phyloP scores from a whole-genome alignment of 2,113 vertebrate species.

The Recurvirostra avosetta region DNA sequence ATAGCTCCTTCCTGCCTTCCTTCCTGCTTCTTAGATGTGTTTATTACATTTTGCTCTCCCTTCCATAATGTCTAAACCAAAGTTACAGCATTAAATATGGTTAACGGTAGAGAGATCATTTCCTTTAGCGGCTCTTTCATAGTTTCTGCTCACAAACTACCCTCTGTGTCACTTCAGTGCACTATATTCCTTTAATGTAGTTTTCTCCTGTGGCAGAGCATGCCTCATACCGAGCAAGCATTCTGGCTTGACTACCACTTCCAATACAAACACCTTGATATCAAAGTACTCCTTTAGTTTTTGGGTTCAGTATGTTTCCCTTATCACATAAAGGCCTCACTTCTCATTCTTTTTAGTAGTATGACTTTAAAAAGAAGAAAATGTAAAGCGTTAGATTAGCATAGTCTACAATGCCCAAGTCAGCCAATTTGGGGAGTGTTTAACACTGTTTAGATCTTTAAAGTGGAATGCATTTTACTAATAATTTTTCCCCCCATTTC shows the following conservation, averaged over 20 bases:
- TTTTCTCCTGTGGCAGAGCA: not conserved
- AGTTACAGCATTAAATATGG: not conserved
- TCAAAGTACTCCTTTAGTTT: not conserved
- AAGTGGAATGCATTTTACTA: not conserved
- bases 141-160: not conserved
- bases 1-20: not conserved
- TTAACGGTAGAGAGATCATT: not conserved
- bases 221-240: not conserved
- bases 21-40: not conserved
- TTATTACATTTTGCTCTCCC: not conserved
- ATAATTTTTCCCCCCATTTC: not conserved
- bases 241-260: not conserved
- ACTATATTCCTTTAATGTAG: not conserved
- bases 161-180: not conserved
- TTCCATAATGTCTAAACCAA: fast-evolving
- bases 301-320: fast-evolving
- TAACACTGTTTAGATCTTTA: not conserved
- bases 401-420: not conserved
- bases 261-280: fast-evolving
- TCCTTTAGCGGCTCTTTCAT: not conserved
- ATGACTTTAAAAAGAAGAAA: not conserved
- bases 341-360: not conserved
- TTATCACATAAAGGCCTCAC: not conserved
- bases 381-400: not conserved
- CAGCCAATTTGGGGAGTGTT: not conserved